Percentiles rank a stretch among this genome's conserved stretches.
Evolutionary conservation across 2,113 vertebrate species (phyloP).

Genomic region (Argyrosomus japonicus): DNA sequence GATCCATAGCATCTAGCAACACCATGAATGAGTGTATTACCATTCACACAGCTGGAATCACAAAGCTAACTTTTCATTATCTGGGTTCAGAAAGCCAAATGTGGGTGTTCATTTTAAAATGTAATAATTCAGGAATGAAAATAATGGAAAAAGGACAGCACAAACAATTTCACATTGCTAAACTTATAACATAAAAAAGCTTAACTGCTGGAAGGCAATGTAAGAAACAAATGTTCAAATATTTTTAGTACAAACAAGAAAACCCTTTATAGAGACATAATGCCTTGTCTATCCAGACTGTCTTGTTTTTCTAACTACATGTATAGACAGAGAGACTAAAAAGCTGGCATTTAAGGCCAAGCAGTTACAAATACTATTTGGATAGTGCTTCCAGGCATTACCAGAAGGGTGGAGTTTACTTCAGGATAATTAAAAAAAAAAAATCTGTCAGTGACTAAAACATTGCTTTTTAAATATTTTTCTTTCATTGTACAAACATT

Average conservation of each 20-base stretch:
- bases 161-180: not conserved
- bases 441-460: not conserved
- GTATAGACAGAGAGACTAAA: not conserved
- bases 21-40: not conserved
- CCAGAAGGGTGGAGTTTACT: not conserved
- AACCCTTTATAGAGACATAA: too few relatives aligned
- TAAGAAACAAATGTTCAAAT: not conserved
- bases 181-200: too few relatives aligned
- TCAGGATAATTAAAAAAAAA: not conserved
- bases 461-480: not conserved
- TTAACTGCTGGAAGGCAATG: not conserved
- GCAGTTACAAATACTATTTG: not conserved
- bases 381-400: conserved; percentile 2
- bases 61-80: not conserved
- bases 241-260: not conserved
- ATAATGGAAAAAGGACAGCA: not conserved
- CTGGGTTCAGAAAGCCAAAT: not conserved
- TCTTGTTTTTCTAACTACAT: conserved; percentile 8
- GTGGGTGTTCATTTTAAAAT: not conserved
- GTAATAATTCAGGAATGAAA: not conserved
- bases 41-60: not conserved
- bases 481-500: not conserved
- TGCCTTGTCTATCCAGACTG: not conserved
- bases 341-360: conserved; percentile 6
- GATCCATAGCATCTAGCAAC: not conserved